Evolutionary conservation across 2,797 vertebrate species (phyloP), one percentile per base, ranked within the genome.

Genomic region (Pseudopleuronectes americanus): DNA sequence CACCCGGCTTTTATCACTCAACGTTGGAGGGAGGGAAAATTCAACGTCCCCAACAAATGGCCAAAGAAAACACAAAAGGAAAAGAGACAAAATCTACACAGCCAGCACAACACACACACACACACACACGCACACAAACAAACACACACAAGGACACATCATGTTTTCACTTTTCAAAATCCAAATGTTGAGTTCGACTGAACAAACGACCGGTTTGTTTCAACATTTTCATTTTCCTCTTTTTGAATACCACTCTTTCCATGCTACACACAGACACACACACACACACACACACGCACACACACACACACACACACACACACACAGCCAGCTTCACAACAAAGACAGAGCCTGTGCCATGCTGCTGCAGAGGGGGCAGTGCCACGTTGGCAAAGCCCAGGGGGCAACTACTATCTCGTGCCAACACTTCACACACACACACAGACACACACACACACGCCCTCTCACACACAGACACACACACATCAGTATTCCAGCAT

Each of bases 331-430:
- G 81, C 62, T 68, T 75, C 68, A 87, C 84, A 91, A 93, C 91
- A 94, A 92, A 94, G 91, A 84, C 74, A 21, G 82, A 76, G 79
- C 49, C 84, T 79, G 87, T 93, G 89, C 91, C 92, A 92, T 87
- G 79, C 86, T 89, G 89, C 90, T 90, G 90, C 77, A 85, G 88
- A 87, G 91, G 89, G 91, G 90, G 90, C 90, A 92, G 88, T 82
- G 86, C 85, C 86, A 90, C 81, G 65, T 87, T 90, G 90, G 90
- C 91, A 90, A 91, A 89, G 87, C 91, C 91, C 93, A 87, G 89
- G 91, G 91, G 93, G 90, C 90, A 80, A 87, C 81, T 76, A 76
- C 84, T 89, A 89, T 89, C 89, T 89, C 59, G 77, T 92, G 93
- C 92, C 93, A 94, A 87, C 87, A 90, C 84, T 80, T 85, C 68